Evolutionary conservation across 2,797 vertebrate genomes (phyloP), one percentile per base, ranked within the genome.

Genomic region (Helicolenus hilgendorfi): DNA sequence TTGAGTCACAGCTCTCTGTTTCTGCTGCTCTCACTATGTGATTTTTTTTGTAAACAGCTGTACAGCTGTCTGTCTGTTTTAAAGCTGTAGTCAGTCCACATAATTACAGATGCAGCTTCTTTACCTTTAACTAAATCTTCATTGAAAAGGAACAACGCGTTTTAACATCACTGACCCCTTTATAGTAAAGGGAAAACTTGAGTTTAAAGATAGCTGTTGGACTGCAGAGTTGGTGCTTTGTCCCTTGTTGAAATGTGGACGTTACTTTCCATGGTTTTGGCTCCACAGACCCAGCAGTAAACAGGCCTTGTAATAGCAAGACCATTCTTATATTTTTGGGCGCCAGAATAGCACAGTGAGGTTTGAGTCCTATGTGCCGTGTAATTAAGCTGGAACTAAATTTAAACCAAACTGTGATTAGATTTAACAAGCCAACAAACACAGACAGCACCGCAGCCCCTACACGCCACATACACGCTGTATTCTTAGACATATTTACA

Each of bases 331-430:
- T 87, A 81, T 86, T 89, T 90, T 87, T 70, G 80, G 89, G 72
- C 7, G 64, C 73, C 72, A 85, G 81, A 92, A 92, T 87, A 88
- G 88, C 65, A 22, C 65, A 35, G 74, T 82, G 90, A 90, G 92
- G 83, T 93, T 88, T 67, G 58, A 88, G 73, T 81, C 84, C 81
- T 68, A 71, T 71, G 90, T 82, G 89, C 79, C 33, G 73, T 95
- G 88, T 93, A 94, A 94, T 95, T 92, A 93, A 88, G 60, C 68
- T 85, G 68, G 35, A 82, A 49, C 89, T 94, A 92, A 91, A 94
- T 88, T 92, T 89, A 92, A 91, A 81, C 83, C 81, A 67, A 79
- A 84, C 92, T 91, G 81, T 92, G 84, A 92, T 94, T 90, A 89
- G 74, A 69, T 91, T 92, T 89, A 92, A 92, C 86, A 89, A 87